Percentiles rank a stretch among this genome's conserved stretches.
Conservation (phyloP, 2,113 vertebrate species). For the Nycticryphes semicollaris region DNA sequence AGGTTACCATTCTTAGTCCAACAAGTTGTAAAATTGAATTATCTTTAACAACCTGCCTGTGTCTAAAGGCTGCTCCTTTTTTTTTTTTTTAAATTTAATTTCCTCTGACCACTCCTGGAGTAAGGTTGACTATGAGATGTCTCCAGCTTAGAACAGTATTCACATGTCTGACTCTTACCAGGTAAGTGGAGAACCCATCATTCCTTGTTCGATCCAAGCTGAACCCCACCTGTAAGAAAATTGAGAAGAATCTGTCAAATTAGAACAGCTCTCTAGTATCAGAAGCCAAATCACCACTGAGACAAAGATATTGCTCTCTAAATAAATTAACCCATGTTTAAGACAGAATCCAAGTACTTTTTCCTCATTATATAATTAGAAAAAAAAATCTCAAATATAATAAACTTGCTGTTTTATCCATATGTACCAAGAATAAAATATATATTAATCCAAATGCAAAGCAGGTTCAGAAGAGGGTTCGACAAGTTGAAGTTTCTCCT, state of each 20-base stretch:
- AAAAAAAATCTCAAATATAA: not conserved
- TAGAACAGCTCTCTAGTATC: not conserved
- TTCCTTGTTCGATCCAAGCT: constrained; percentile 84
- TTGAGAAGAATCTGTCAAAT: not conserved
- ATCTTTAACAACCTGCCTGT: not conserved
- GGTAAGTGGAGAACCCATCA: constrained; percentile 84
- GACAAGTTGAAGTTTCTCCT: not conserved
- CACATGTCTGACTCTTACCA: constrained; percentile 71
- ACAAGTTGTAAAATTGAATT: not conserved
- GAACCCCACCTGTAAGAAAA: constrained; percentile 79
- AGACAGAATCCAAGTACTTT: not conserved
- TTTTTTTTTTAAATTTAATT: not conserved
- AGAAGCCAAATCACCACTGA: not conserved
- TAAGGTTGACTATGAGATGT: not conserved
- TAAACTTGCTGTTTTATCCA: not conserved
- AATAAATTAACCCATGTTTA: not conserved
- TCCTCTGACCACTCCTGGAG: not conserved
- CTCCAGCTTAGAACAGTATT: not conserved
- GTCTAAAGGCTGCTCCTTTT: accelerated
- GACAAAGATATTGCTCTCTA: not conserved
- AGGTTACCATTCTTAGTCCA: not conserved
- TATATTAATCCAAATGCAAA: not conserved
- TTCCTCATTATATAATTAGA: not conserved
- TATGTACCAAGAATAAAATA: not conserved
- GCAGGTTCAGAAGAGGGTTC: not conserved